Conservation (phyloP, 2,888 invertebrate species). For the Brachypterus glaber region DNA sequence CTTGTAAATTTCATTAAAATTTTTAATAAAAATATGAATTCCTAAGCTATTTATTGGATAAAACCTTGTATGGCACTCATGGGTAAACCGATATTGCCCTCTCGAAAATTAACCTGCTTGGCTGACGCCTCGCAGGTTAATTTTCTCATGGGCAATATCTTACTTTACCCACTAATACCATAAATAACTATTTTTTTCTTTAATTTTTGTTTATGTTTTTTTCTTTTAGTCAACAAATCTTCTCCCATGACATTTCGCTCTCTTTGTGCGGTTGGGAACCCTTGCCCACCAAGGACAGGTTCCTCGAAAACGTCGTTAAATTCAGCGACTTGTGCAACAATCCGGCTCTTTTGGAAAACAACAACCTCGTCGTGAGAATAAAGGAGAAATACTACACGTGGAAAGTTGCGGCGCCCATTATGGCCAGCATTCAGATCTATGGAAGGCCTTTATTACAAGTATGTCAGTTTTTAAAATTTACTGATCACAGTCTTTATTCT, state of each 20-base stretch:
- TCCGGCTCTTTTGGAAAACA: constrained; percentile 65
- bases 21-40: no score
- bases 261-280: constrained; percentile 66
- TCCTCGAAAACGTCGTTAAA: constrained; percentile 47
- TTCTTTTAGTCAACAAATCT: constrained; percentile 34
- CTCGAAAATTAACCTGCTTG: no score
- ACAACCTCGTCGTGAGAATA: constrained; percentile 76
- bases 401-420: constrained; percentile 82
- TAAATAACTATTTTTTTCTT: no score
- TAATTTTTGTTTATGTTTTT: constrained; percentile 7
- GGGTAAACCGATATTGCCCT: no score
- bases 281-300: constrained; percentile 45
- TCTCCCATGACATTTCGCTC: constrained; percentile 55
- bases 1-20: no score
- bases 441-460: constrained; percentile 75
- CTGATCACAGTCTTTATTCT: no score
- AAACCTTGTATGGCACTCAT: no score
- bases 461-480: constrained; percentile 25
- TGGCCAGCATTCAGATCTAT: constrained; percentile 79
- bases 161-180: no score
- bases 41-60: no score
- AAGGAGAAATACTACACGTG: constrained; percentile 85
- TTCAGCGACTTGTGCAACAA: constrained; percentile 59
- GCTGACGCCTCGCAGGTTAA: no score
- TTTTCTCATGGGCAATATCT: no score